A percentile compares a stretch with the other conserved stretches of the same genome.
phyloP scores from a whole-genome alignment of 2,888 invertebrate species.

The Heliconius sara region DNA sequence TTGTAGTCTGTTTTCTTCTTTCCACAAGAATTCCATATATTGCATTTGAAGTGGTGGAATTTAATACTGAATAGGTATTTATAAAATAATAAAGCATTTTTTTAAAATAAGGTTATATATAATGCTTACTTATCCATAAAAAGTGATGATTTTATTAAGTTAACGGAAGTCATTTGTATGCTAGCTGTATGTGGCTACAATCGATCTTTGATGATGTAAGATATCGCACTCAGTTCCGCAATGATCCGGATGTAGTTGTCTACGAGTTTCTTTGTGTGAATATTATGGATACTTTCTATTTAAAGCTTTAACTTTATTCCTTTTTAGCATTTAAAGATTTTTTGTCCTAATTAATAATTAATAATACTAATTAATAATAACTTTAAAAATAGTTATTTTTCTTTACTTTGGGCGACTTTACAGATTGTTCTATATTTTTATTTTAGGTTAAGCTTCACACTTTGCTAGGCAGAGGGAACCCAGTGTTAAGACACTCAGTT shows the following conservation, averaged over 20 bases:
- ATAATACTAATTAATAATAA: background rate
- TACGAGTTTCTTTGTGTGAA: constrained; percentile 44
- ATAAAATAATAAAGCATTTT: background rate
- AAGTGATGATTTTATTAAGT: background rate
- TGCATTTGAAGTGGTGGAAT: too few relatives aligned
- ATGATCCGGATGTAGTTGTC: constrained; percentile 61
- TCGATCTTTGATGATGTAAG: constrained; percentile 50
- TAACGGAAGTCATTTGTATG: constrained; percentile 14
- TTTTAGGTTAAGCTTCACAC: too few relatives aligned
- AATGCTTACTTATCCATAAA: background rate
- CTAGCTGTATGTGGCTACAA: constrained; percentile 25
- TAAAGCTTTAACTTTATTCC: background rate
- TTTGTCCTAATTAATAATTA: background rate
- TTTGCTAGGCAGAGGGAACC: too few relatives aligned
- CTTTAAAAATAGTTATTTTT: too few relatives aligned
- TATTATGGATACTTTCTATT: constrained; percentile 58
- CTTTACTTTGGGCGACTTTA: too few relatives aligned
- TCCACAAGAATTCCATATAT: too few relatives aligned
- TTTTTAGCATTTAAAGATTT: background rate
- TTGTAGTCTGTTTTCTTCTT: too few relatives aligned
- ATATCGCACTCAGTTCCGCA: constrained; percentile 62
- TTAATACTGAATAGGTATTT: too few relatives aligned
- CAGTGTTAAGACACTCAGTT: too few relatives aligned
- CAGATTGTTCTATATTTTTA: too few relatives aligned
- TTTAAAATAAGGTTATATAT: background rate